Conservation (phyloP, 2,888 invertebrate species). For the Eristalinus aeneus region DNA sequence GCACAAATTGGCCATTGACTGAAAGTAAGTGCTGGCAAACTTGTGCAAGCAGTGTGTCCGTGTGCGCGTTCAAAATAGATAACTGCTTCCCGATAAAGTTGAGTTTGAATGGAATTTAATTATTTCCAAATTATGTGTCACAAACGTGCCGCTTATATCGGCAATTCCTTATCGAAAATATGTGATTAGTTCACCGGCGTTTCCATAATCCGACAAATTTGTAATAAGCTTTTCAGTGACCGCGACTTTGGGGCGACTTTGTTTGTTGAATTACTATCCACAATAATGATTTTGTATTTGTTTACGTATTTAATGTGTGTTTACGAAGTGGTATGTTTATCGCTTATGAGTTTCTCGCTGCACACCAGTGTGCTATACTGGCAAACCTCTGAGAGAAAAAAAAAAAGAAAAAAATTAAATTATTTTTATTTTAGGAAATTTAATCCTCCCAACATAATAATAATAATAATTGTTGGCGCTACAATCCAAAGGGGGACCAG, state of each 20-base stretch:
- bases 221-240: constrained; percentile 27
- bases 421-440: too few species aligned
- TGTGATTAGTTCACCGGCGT: not conserved
- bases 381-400: too few species aligned
- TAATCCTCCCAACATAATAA: too few species aligned
- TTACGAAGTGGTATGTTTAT: too few species aligned
- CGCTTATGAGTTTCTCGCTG: too few species aligned
- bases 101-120: constrained; percentile 12
- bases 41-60: not conserved
- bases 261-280: not conserved
- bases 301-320: too few species aligned
- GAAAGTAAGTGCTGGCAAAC: not conserved
- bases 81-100: not conserved
- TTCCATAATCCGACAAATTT: constrained; percentile 37
- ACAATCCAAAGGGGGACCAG: too few species aligned
- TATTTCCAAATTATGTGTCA: constrained; percentile 25
- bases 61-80: not conserved
- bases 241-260: not conserved
- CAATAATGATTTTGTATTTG: too few species aligned
- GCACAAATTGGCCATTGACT: constrained; percentile 30
- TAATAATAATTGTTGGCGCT: too few species aligned
- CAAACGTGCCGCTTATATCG: not conserved
- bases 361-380: too few species aligned
- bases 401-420: too few species aligned
- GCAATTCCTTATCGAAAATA: not conserved